Base-by-base conservation (phyloP, 2,113 vertebrate genomes). In the Rutilus rutilus region DNA sequence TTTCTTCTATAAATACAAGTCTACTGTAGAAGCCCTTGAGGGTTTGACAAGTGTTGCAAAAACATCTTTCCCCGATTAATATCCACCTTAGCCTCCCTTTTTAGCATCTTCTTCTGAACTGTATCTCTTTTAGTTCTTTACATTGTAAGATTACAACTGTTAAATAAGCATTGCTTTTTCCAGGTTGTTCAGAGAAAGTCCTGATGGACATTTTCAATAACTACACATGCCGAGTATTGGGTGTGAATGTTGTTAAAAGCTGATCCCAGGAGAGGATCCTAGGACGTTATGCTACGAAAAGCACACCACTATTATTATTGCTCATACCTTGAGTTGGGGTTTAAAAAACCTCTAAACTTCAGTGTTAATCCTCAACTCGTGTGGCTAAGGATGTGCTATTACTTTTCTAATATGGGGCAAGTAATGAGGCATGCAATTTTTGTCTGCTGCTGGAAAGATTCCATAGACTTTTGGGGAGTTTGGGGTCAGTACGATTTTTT, bases 231-330 rank as follows among this genome's bases (percentile, higher is more conserved):
- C 3, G 1, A 62, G 3, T 11, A 10, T 47, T 27, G 10, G 23
- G 33, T 79, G 57, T 79, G 39, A 79, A 62, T 42, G n/a, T 27
- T 81, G 14, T 39, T 30, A 65, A 64, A 79, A 64, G n/a, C 30
- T 47, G 39, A 47, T 47, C 36, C 52, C 27, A 36, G 52, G 76
- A 59, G 14, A 78, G 19, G 36, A 42, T 42, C 10, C 9, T 71
- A 39, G 33, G 71, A 57, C 1, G 2, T 57, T 78, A 30, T 78
- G 52, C 21, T 78, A 59, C 1, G n/a, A 14, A 12, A 75, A 75
- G 2, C 12, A 7, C 42, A 42, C 14, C 17, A 23, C 47, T 17
- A 25, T 62, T 60, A 42, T 36, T 25, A 42, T 62, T 39, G 33
- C 54, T 60, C 33, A 39, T 78, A 39, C 33, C 6, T 14, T 15